Evolutionary conservation across 2,797 vertebrate species (phyloP).

Genomic region (Etheostoma perlongum): DNA sequence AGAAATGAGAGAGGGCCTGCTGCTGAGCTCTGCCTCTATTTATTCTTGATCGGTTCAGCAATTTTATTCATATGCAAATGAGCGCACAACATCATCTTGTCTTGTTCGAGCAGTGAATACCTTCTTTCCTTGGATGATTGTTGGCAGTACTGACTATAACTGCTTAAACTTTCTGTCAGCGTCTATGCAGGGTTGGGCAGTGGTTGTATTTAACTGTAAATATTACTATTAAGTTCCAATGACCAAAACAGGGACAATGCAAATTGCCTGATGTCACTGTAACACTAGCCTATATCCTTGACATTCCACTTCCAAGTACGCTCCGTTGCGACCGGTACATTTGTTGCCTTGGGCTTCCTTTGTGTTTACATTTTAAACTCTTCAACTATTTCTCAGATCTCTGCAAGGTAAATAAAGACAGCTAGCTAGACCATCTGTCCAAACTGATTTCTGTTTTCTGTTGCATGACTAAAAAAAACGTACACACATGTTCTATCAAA

Average conservation of each 20-base stretch:
- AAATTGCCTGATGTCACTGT: conserved; percentile 34
- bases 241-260: conserved; percentile 31
- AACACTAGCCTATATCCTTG: too few relatives aligned
- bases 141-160: conserved; percentile 50
- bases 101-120: conserved; percentile 65
- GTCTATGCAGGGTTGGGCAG: conserved; percentile 23
- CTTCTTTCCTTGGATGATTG: conserved; percentile 56
- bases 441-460: too few relatives aligned
- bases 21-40: conserved; percentile 70
- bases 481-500: too few relatives aligned
- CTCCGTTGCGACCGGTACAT: too few relatives aligned
- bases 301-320: too few relatives aligned
- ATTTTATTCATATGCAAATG: conserved; percentile 78
- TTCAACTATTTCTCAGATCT: too few relatives aligned
- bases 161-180: conserved; percentile 57
- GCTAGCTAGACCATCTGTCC: too few relatives aligned
- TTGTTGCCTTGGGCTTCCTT: too few relatives aligned
- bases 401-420: too few relatives aligned
- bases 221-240: conserved; percentile 52
- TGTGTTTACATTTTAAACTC: too few relatives aligned
- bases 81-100: conserved; percentile 68
- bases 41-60: conserved; percentile 76
- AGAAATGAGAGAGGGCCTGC: conserved; percentile 51
- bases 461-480: too few relatives aligned
- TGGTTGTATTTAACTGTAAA: conserved; percentile 54